Evolutionary conservation across 2,113 vertebrate genomes (phyloP), one percentile per base, ranked within the genome.

Genomic region (Alethe diademata): DNA sequence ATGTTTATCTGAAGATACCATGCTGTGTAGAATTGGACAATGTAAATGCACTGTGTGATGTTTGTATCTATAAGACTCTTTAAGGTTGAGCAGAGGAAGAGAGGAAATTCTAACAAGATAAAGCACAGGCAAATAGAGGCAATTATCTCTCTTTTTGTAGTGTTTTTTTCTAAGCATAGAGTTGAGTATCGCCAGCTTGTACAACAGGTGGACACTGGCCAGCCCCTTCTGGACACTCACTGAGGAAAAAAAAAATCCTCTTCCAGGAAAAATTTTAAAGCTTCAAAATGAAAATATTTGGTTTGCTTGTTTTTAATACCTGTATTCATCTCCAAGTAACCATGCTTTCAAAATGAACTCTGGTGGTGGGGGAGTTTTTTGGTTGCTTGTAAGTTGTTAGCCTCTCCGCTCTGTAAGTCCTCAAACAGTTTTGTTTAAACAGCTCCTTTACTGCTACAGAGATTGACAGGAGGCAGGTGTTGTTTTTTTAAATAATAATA

Each of bases 351-450:
- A 78, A 60, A 51, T 51, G 2, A 18, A 31, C 19, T 43, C 29
- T 36, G 2, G 22, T 67, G 9, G 4, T 20, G 13, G 5, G 2
- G 1, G 16, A 0, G 0, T 13, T 38, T 24, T 69, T 65, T 26
- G 3, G 36, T 66, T 57, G 6, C 33, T 75, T 58, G 0, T 38
- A 70, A 51, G 26, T 29, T 65, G 15, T 47, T 60, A 36, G 6
- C 8, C 45, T 86, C 25, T 78, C 3, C 26, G 15, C 19, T 50
- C 12, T 36, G 4, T 36, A 54, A 88, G 14, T 36, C 45, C 33
- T 29, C 17, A 73, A 0, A 25, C 26, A 22, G 8, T 33, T 92
- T 25, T 73, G 2, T 56, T 81, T 81, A 36, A 84, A 36, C 25
- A 51, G 10, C 25, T 78, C 47, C 14, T 76, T 60, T 81, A 57